phyloP scores from a whole-genome alignment of 2,113 vertebrate species.

The Acrocephalus kingi region DNA sequence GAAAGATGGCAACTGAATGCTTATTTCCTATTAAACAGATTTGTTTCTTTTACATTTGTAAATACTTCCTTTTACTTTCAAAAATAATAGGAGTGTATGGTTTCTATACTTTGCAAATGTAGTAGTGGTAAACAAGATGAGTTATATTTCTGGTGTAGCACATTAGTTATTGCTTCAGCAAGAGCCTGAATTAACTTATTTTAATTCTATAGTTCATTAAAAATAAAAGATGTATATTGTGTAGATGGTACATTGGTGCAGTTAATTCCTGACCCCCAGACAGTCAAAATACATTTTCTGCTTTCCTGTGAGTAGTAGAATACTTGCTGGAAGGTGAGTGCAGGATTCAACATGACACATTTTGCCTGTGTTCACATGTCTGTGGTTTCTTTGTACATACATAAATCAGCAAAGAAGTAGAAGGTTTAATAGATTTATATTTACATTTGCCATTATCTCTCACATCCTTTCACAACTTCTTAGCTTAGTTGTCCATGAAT shows the following conservation, averaged over 20 bases:
- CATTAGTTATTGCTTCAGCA: background rate
- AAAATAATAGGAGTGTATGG: background rate
- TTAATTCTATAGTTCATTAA: background rate
- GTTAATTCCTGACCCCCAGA: background rate
- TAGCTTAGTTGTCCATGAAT: background rate
- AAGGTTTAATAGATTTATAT: background rate
- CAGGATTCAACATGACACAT: background rate
- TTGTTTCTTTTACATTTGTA: background rate
- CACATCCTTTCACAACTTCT: background rate
- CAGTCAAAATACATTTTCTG: background rate
- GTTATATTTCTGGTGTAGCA: background rate
- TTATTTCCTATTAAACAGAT: background rate
- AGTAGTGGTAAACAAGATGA: background rate
- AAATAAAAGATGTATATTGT: background rate
- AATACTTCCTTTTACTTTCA: background rate
- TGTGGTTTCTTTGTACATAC: background rate
- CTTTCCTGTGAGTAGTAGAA: background rate
- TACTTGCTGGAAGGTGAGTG: rapidly evolving
- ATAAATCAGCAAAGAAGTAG: background rate
- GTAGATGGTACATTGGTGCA: background rate
- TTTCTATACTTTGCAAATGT: background rate
- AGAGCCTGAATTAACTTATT: background rate
- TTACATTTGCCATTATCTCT: background rate
- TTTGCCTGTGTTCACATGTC: background rate
- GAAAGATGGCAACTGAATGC: background rate